Evolutionary conservation across 2,113 vertebrate species (phyloP).

Genomic region (Zootoca vivipara): DNA sequence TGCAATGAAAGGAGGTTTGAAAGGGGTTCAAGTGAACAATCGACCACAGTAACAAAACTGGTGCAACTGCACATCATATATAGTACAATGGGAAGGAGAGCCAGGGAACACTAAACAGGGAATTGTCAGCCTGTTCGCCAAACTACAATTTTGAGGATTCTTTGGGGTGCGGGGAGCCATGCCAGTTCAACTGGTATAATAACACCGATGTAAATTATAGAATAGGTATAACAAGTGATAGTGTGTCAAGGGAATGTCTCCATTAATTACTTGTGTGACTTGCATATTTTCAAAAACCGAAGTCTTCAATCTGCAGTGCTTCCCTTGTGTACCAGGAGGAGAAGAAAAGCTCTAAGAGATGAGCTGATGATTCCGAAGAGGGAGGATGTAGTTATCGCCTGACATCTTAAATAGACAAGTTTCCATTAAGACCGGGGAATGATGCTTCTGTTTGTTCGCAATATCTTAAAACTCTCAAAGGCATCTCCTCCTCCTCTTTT

Average conservation of each 20-base stretch:
- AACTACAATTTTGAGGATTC: background rate
- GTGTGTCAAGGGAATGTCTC: background rate
- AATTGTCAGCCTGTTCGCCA: too few relatives aligned
- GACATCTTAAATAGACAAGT: background rate
- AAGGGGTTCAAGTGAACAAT: background rate
- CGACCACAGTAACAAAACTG: background rate
- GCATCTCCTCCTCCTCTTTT: constrained; percentile 52
- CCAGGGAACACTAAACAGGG: background rate
- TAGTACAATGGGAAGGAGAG: background rate
- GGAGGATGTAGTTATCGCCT: background rate
- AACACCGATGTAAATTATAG: background rate
- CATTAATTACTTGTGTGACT: background rate
- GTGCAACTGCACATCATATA: background rate
- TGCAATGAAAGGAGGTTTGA: background rate
- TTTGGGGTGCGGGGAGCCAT: background rate
- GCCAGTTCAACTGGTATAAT: background rate
- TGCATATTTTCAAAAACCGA: background rate
- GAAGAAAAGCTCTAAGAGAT: background rate
- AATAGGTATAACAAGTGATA: background rate
- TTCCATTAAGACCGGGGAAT: constrained; percentile 41
- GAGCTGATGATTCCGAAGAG: background rate
- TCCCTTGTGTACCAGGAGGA: background rate
- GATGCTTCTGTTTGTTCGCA: constrained; percentile 42
- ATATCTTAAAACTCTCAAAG: constrained; percentile 55
- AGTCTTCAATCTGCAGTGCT: background rate